Conservation (phyloP, 2,113 vertebrate genomes). For the Microcebus griseorufus region DNA sequence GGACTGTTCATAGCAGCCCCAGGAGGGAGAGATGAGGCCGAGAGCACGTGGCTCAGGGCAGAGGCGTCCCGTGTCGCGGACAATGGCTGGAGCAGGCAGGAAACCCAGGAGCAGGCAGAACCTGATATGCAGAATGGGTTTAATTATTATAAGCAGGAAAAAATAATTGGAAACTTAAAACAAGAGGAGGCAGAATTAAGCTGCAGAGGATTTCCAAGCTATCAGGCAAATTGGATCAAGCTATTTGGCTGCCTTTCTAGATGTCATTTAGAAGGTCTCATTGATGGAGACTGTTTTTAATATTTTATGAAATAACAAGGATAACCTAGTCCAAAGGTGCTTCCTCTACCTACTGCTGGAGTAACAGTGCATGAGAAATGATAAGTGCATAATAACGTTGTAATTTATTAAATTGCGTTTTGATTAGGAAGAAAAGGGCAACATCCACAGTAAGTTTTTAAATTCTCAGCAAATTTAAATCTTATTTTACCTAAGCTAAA, state of each 20-base stretch:
- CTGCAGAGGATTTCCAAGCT: not conserved
- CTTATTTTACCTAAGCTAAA: not conserved
- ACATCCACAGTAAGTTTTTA: not conserved
- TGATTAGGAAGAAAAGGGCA: not conserved
- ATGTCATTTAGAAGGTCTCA: not conserved
- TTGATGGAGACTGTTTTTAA: not conserved
- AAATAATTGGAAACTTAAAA: not conserved
- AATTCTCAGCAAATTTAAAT: not conserved
- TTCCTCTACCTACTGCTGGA: not conserved
- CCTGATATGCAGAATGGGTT: not conserved
- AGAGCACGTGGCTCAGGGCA: accelerated
- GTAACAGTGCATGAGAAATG: not conserved
- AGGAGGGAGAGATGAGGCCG: not conserved
- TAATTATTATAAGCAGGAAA: not conserved
- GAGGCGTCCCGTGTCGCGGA: not conserved
- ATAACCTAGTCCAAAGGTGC: not conserved
- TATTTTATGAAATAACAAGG: not conserved
- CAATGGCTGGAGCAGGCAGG: not conserved
- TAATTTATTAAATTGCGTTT: not conserved
- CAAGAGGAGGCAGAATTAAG: not conserved
- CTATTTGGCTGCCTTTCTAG: not conserved
- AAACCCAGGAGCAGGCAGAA: too few relatives aligned
- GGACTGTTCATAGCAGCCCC: not conserved
- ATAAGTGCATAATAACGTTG: not conserved
- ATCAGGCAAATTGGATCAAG: not conserved